Evolutionary conservation across 2,888 invertebrate genomes (phyloP).

Genomic region (Cryptophagus acutangulus): DNA sequence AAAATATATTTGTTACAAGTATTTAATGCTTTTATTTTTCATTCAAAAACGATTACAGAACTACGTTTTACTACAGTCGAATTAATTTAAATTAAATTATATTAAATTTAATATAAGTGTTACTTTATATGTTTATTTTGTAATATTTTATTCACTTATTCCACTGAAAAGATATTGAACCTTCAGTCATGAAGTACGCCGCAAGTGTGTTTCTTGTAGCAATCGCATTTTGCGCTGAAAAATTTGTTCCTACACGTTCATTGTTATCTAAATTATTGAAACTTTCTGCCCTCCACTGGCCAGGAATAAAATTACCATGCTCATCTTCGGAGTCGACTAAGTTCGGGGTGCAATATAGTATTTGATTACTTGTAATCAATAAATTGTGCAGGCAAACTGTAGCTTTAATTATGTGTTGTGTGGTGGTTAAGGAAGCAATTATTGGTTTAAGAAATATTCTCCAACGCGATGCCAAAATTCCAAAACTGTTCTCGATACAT

Average conservation of each 20-base stretch:
- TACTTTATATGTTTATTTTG: too few relatives aligned
- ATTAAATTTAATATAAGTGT: too few relatives aligned
- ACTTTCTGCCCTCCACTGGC: neutral
- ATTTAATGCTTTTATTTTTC: too few relatives aligned
- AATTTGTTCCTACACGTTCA: neutral
- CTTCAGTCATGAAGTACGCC: neutral
- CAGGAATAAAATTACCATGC: too few relatives aligned
- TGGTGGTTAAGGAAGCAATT: slow-evolving; percentile 14
- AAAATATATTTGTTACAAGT: too few relatives aligned
- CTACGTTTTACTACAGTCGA: neutral
- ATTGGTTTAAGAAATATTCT: slow-evolving; percentile 19
- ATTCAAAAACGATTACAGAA: too few relatives aligned
- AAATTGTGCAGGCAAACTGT: slow-evolving; percentile 21
- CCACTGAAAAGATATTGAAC: neutral
- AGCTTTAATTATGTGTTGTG: slow-evolving; percentile 21
- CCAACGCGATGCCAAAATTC: slow-evolving; percentile 20
- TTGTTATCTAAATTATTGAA: neutral
- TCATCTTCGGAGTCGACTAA: too few relatives aligned
- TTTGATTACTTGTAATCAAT: too few relatives aligned
- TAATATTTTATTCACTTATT: too few relatives aligned
- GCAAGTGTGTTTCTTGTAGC: neutral
- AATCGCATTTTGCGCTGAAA: neutral
- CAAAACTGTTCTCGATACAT: slow-evolving; percentile 22
- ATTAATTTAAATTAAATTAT: neutral
- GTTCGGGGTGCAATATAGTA: too few relatives aligned